A percentile compares a stretch with the other conserved stretches of the same genome.
Conservation (phyloP, 2,888 invertebrate species). For the Globia sparganii region DNA sequence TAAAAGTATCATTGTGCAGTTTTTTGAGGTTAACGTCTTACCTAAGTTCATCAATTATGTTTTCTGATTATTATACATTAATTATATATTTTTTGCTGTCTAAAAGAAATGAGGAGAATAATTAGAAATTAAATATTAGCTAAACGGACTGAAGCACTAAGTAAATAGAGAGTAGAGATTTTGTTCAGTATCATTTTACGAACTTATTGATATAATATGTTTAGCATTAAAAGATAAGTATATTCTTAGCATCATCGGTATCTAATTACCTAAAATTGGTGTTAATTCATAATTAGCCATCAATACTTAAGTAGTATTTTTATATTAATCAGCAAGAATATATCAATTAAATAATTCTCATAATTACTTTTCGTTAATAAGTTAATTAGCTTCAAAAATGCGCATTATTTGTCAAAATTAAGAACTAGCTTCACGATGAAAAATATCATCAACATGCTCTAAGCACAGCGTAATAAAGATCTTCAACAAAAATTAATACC, state of each 20-base stretch:
- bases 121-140: not conserved
- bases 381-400: not conserved
- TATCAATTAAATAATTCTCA: not conserved
- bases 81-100: not conserved
- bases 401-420: not conserved
- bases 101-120: not conserved
- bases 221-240: not conserved
- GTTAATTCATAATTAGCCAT: not conserved
- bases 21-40: not conserved
- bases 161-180: not conserved
- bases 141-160: not conserved
- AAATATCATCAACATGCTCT: not conserved
- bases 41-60: conserved; percentile 3
- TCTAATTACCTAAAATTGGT: not conserved
- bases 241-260: too few species aligned
- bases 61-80: not conserved
- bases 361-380: not conserved
- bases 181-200: not conserved
- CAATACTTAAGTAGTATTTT: not conserved
- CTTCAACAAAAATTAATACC: conserved; percentile 25
- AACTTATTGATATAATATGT: not conserved
- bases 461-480: conserved; percentile 23
- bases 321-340: not conserved
- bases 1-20: conserved; percentile 17
- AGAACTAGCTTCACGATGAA: not conserved